Evolutionary conservation across 2,888 invertebrate genomes (phyloP), one percentile per base, ranked within the genome.

Genomic region (Acleris literana): DNA sequence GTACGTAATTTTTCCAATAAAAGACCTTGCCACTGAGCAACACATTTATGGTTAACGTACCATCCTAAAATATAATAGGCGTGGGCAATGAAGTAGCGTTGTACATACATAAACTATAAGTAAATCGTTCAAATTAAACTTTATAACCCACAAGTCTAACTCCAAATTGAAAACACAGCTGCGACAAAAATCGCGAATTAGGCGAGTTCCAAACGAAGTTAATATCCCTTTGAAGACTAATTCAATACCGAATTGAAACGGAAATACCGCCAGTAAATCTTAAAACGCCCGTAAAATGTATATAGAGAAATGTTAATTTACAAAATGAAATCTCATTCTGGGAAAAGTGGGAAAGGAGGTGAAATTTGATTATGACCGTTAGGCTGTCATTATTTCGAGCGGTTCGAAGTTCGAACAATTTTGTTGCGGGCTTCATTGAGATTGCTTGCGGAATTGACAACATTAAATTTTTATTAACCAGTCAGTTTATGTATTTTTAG

Each of bases 341-440:
- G 77, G 77, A 74, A 85, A 81, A 80, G 84, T 74, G 74, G 77
- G 77, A 74, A 85, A 81, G 81, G 84, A 84, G 85, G 84, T 81
- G 80, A 86, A 86, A 90, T 90, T 90, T 90, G 91, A 91, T 91
- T 90, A 90, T 86, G 84, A 84, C 85, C 56, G 84, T 83, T 85
- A 80, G 80, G 76, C 85, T 85, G 85, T 86, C 85, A 84, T 88
- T 85, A 88, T 83, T 86, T 83, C 82, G 74, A 69, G 71, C 74
- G 53, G 62, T 60, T 55, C 56, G 39, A 63, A 69, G 69, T 69
- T 69, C 52, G 56, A 59, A 63, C 66, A 63, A 63, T 69, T 69
- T 52, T 43, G 68, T 64, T 65, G 54, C 51, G 55, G 69, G 63
- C 56, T 59, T 60, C 63, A 59, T 48, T 49, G 43, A 48, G 13